phyloP scores from a whole-genome alignment of 2,797 vertebrate species.

The Allobates femoralis region DNA sequence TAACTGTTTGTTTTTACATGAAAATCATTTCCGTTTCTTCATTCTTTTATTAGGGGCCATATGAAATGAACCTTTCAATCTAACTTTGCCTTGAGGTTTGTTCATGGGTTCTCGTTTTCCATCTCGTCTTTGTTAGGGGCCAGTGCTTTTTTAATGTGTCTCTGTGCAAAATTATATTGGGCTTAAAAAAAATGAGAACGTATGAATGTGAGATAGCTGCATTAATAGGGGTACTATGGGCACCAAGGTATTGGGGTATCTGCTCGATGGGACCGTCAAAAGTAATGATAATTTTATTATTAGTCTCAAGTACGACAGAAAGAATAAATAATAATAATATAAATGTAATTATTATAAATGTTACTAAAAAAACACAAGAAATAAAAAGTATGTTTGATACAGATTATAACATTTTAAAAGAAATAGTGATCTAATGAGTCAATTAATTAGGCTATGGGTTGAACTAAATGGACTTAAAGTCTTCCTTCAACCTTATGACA shows the following conservation, averaged over 20 bases:
- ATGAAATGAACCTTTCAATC: conserved; percentile 61
- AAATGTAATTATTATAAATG: not conserved
- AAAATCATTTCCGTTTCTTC: conserved; percentile 60
- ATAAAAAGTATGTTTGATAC: not conserved
- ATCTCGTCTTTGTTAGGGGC: conserved; percentile 62
- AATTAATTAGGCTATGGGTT: too few relatives aligned
- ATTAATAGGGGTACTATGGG: not conserved
- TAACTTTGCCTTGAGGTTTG: conserved; percentile 57
- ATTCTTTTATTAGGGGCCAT: conserved; percentile 58
- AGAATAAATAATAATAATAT: too few relatives aligned
- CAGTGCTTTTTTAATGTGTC: conserved; percentile 56
- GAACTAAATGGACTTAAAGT: too few relatives aligned
- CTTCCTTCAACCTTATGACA: too few relatives aligned
- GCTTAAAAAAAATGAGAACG: conserved; percentile 14
- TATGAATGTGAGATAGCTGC: not conserved
- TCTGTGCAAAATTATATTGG: conserved; percentile 52
- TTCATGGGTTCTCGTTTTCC: conserved; percentile 53
- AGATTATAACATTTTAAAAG: too few relatives aligned
- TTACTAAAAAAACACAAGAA: not conserved
- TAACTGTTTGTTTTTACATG: conserved; percentile 59
- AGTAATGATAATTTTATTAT: not conserved
- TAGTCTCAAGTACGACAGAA: not conserved
- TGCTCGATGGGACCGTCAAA: not conserved
- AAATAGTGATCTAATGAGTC: too few relatives aligned
- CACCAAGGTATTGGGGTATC: not conserved